phyloP scores from a whole-genome alignment of 2,888 invertebrate genomes.

The Trichacis sp. region DNA sequence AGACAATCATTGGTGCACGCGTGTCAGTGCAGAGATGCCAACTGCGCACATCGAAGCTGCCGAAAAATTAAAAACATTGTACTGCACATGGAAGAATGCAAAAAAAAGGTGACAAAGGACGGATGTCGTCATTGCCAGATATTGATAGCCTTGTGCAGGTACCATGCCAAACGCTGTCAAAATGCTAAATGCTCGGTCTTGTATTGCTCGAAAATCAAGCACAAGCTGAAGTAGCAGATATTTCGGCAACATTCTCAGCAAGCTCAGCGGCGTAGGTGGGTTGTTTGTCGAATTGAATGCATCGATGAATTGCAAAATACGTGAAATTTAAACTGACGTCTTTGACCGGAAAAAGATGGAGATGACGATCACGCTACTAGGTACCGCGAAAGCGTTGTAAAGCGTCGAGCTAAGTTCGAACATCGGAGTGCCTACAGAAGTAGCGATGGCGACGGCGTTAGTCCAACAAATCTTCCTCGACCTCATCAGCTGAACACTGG shows the following conservation, averaged over 20 bases:
- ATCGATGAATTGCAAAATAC: no score
- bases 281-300: no score
- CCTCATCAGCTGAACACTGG: constrained; percentile 74
- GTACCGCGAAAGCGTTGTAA: constrained; percentile 68
- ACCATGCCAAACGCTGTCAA: constrained; percentile 98
- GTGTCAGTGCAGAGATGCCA: constrained; percentile 97
- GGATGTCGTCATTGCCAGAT: constrained; percentile 99
- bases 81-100: constrained; percentile 97
- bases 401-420: constrained; percentile 64
- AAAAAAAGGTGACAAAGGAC: constrained; percentile 93
- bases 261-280: constrained; percentile 83
- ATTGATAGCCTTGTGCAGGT: constrained; percentile 97
- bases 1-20: constrained; percentile 96
- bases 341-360: constrained; percentile 79
- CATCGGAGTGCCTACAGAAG: constrained; percentile 72
- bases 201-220: constrained; percentile 98
- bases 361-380: constrained; percentile 81
- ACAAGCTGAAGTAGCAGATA: constrained; percentile 97
- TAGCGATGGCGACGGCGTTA: constrained; percentile 71
- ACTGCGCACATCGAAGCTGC: constrained; percentile 96
- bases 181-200: constrained; percentile 97
- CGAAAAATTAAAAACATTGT: constrained; percentile 99
- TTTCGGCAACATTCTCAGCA: constrained; percentile 94
- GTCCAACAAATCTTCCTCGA: constrained; percentile 62
- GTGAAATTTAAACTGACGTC: not conserved